phyloP scores from a whole-genome alignment of 1,140 invertebrate genomes.

The Ceratina japonica region DNA sequence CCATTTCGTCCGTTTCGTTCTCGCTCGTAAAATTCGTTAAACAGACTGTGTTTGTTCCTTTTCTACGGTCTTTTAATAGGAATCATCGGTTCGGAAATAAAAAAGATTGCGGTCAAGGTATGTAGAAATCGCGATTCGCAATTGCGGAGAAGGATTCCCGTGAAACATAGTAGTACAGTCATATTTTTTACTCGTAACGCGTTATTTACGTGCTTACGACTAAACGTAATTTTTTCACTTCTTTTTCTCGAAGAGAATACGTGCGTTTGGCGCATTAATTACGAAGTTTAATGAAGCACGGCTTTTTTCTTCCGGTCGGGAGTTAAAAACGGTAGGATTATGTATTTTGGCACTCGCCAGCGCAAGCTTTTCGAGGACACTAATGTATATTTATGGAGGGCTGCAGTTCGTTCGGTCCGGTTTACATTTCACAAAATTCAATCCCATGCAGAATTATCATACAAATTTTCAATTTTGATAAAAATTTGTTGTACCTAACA shows the following conservation, averaged over 20 bases:
- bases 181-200: not conserved
- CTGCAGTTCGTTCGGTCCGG: not conserved
- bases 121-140: no score
- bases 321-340: not conserved
- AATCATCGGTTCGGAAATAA: no score
- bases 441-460: not conserved
- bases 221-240: not conserved
- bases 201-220: not conserved
- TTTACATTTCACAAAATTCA: conserved; percentile 21
- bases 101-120: no score
- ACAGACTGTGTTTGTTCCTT: no score
- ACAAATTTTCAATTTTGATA: no score
- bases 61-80: no score
- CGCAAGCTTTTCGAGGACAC: not conserved
- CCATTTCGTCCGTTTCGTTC: no score
- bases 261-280: conserved; percentile 3
- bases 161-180: no score
- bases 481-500: no score
- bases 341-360: not conserved
- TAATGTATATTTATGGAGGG: conserved; percentile 21
- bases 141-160: no score
- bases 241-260: no score
- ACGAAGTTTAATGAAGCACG: not conserved
- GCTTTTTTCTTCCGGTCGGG: no score
- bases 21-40: conserved; percentile 5